These are phyloP conservation scores for Carettochelys insculpta DNA, from an alignment of 2,113 vertebrate genomes.

Conservation along the genomic window DNA sequence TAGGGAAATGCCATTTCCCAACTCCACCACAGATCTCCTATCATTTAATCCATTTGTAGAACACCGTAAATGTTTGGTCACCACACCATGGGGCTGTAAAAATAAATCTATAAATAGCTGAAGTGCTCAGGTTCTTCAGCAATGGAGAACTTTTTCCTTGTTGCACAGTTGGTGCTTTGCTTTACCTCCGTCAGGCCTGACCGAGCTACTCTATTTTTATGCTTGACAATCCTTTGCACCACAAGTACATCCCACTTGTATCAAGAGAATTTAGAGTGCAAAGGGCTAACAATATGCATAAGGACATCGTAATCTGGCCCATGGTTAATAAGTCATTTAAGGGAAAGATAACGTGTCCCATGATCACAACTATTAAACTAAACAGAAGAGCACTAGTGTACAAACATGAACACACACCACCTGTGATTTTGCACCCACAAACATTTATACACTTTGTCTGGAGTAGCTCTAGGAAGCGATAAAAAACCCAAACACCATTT, in stretches of 20 bases:
- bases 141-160: not conserved
- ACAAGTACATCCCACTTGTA: fast-evolving
- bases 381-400: not conserved
- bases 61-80: not conserved
- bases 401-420: not conserved
- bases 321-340: fast-evolving
- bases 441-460: not conserved
- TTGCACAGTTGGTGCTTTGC: fast-evolving
- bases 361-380: too few relatives aligned
- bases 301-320: fast-evolving
- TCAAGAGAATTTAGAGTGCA: fast-evolving
- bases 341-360: not conserved
- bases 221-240: fast-evolving
- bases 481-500: not conserved
- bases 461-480: not conserved
- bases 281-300: fast-evolving
- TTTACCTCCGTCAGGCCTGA: too few relatives aligned
- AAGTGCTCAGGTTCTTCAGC: not conserved
- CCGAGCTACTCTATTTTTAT: fast-evolving
- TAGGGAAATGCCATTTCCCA: not conserved
- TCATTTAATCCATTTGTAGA: not conserved
- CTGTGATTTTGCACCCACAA: not conserved
- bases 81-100: fast-evolving
- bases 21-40: fast-evolving
- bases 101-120: fast-evolving